phyloP scores from a whole-genome alignment of 2,113 vertebrate species.

The Dicaeum eximium region DNA sequence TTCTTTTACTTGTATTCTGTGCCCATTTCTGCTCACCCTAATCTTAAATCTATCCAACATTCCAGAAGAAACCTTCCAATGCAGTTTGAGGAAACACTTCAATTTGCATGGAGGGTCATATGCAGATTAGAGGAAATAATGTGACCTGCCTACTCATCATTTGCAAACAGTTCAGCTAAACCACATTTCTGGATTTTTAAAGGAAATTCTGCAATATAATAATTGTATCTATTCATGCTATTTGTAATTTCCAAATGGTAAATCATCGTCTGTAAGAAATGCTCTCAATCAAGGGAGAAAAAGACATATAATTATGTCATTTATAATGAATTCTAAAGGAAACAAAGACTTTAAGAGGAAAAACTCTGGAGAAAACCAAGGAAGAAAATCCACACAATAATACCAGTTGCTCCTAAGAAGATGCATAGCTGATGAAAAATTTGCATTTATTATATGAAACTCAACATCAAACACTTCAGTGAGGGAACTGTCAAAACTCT shows the following conservation, averaged over 20 bases:
- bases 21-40: background rate
- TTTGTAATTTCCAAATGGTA: constrained; percentile 54
- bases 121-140: background rate
- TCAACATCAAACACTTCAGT: background rate
- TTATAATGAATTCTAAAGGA: constrained; percentile 73
- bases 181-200: background rate
- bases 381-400: constrained; percentile 28
- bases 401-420: constrained; percentile 47
- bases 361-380: constrained; percentile 53
- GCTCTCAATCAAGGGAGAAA: constrained; percentile 70
- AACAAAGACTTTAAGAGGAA: constrained; percentile 74
- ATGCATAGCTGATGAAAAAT: constrained; percentile 63
- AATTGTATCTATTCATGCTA: constrained; percentile 30
- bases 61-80: background rate
- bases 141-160: background rate
- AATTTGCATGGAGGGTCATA: background rate
- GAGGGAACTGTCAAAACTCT: constrained; percentile 37
- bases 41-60: background rate
- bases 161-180: background rate
- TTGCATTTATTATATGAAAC: constrained; percentile 41
- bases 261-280: constrained; percentile 71
- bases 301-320: constrained; percentile 72
- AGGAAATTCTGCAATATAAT: background rate
- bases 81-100: background rate
- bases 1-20: background rate